Conservation (phyloP, 2,113 vertebrate species). For the Dipodomys spectabilis region DNA sequence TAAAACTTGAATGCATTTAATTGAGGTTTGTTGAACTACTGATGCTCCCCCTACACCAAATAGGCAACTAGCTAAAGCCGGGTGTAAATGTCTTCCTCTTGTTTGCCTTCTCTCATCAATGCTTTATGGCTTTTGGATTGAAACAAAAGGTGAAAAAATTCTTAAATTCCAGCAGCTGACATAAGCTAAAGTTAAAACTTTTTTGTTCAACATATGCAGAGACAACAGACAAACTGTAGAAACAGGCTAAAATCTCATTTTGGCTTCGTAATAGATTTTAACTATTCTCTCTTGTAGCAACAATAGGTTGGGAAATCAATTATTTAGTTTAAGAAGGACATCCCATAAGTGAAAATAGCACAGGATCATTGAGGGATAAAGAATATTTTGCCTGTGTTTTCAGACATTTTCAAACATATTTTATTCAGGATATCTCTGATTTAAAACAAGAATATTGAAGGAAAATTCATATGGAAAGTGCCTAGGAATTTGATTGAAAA, state of each 20-base stretch:
- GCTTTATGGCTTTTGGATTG: conserved; percentile 5
- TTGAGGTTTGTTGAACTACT: conserved; percentile 5
- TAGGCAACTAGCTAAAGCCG: neutral
- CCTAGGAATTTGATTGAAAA: conserved; percentile 27
- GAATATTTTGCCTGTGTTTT: conserved; percentile 29
- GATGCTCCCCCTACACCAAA: neutral
- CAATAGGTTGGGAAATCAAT: neutral
- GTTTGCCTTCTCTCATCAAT: neutral
- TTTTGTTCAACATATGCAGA: conserved; percentile 41
- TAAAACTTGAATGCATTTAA: conserved; percentile 59
- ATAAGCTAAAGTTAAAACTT: neutral
- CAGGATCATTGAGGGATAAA: neutral
- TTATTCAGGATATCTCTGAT: conserved; percentile 35
- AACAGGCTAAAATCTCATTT: neutral
- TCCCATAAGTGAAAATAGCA: neutral
- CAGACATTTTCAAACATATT: conserved; percentile 44
- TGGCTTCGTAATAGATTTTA: neutral
- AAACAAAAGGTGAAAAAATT: conserved; percentile 39
- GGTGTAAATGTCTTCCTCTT: neutral
- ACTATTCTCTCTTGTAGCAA: neutral
- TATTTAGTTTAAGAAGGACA: neutral
- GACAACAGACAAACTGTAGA: neutral
- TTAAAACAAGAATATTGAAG: neutral
- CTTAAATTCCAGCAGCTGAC: conserved; percentile 54
- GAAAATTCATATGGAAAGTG: neutral